Base-by-base conservation (phyloP, 2,113 vertebrate genomes). In the Channa maculata region DNA sequence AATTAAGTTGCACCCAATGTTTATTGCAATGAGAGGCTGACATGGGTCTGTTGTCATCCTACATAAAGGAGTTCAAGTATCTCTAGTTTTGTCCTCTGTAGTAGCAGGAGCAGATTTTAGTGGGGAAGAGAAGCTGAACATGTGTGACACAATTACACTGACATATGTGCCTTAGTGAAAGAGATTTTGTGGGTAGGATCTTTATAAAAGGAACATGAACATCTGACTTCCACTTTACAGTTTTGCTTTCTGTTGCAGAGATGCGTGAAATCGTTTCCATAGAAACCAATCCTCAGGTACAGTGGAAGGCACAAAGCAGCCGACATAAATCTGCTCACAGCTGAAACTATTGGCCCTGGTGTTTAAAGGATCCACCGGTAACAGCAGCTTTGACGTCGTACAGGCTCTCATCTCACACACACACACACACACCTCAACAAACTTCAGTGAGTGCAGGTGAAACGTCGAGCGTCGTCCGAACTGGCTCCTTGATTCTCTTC, bases 181-280 rank as follows among this genome's bases (percentile, higher is more conserved):
- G 24, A 24, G 24, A 24, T 24, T 24, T 24, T 1, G 1, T 24
- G 24, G 24, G 24, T 24, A 24, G 24, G 24, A 24, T 24, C 24
- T 24, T 24, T 24, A 24, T 24, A 24, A 24, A 53, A 41, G 46
- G 63, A 15, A 65, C 57, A 61, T 39, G 14, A 63, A 38, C 14
- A 63, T 77, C 52, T 14, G 9, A 68, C 54, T 77, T 51, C 3
- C 24, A 24, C 24, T 24, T 24, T 24, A 24, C 24, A 24, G 24
- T 24, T 24, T 78, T 60, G 71, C 34, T 67, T 44, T 52, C 50
- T 57, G 37, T 39, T 15, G 46, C 61, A 62, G 41, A 58, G 41
- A 65, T 67, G 57, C 48, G 50, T 43, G 8, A 82, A 78, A 48
- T n/a, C 5, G 84, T 82, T 78, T 77, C 75, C 82, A 86, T 71